These are phyloP conservation scores for Acheta domesticus DNA, from an alignment of 2,888 invertebrate species.

Conservation along the genomic window DNA sequence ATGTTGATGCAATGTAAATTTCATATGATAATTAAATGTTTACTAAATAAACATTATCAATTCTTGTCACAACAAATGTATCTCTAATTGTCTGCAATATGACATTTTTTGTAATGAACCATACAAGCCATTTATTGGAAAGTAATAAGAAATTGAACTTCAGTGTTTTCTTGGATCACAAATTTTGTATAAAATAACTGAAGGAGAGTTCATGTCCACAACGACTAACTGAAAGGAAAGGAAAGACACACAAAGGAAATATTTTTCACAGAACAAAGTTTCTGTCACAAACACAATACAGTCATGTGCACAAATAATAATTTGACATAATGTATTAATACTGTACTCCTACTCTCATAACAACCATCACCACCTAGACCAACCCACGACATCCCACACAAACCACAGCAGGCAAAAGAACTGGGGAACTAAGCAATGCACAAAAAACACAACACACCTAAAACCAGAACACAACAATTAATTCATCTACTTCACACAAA, in stretches of 20 bases:
- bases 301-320: neutral
- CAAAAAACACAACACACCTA: neutral
- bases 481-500: neutral
- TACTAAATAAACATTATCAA: too few species aligned
- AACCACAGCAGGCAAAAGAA: conserved; percentile 19
- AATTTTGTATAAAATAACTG: too few species aligned
- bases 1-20: too few species aligned
- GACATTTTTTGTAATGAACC: too few species aligned
- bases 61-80: too few species aligned
- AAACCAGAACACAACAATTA: neutral
- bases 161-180: too few species aligned
- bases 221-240: too few species aligned
- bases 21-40: too few species aligned
- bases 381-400: conserved; percentile 18
- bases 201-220: too few species aligned
- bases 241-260: neutral
- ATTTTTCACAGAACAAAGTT: conserved; percentile 18
- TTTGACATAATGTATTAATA: neutral
- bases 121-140: too few species aligned
- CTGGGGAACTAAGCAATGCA: conserved; percentile 18
- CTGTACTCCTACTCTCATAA: conserved; percentile 38
- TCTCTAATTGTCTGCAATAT: too few species aligned
- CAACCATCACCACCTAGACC: conserved; percentile 47
- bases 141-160: too few species aligned
- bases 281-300: neutral